phyloP scores from a whole-genome alignment of 2,888 invertebrate species.

The Lasioglossum oenotherae region DNA sequence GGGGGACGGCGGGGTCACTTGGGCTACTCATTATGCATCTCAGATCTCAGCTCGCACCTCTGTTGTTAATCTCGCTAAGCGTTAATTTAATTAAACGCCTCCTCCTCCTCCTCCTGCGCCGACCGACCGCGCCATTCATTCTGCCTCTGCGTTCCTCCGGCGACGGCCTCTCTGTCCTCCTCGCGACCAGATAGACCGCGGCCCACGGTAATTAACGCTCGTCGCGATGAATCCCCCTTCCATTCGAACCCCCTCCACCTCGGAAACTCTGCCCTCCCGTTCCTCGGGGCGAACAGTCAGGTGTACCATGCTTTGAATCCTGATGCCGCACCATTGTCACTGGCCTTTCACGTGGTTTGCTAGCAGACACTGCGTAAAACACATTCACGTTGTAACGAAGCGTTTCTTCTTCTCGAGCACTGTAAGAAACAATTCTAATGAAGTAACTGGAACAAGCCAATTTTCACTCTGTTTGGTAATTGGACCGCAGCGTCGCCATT shows the following conservation, averaged over 20 bases:
- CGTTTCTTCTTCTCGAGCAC: not conserved
- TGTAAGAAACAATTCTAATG: not conserved
- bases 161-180: constrained; percentile 52
- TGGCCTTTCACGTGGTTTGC: not conserved
- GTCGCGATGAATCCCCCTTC: constrained; percentile 37
- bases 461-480: constrained; percentile 8
- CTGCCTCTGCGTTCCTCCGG: constrained; percentile 66
- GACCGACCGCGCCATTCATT: constrained; percentile 68
- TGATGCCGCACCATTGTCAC: not conserved
- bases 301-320: constrained; percentile 9
- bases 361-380: not conserved
- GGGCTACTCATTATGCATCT: constrained; percentile 84
- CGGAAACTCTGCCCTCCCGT: not conserved
- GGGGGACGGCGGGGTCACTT: constrained; percentile 75
- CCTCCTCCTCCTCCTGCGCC: constrained; percentile 56
- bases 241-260: not conserved
- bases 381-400: not conserved
- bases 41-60: constrained; percentile 83
- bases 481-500: constrained; percentile 17
- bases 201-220: constrained; percentile 66
- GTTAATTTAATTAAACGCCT: constrained; percentile 84
- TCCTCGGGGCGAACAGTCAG: constrained; percentile 5
- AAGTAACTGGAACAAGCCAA: accelerated
- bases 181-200: constrained; percentile 69
- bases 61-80: constrained; percentile 84